Base-by-base conservation (phyloP, 2,113 vertebrate species). In the Takifugu flavidus region DNA sequence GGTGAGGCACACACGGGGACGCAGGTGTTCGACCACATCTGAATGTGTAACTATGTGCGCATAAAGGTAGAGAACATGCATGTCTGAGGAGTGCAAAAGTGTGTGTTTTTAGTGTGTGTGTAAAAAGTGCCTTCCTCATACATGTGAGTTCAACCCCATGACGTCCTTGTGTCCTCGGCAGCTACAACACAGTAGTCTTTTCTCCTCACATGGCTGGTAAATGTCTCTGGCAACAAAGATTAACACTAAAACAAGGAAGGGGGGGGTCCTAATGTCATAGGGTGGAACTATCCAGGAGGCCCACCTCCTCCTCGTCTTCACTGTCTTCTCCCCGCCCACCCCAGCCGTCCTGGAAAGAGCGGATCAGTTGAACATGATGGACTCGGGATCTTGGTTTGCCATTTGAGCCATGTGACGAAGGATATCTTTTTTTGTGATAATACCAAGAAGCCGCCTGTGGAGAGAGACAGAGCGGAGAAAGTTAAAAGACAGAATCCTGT, bases 341-440 rank as follows among this genome's bases (percentile, higher is more conserved):
- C 67, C 91, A 25, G 54, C 75, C 86, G 78, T 92, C 91, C 85
- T 88, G 91, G 82, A 91, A 92, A 80, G 90, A 86, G 56, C 87
- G 80, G 58, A 91, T 95, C 93, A 99, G 92, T 98, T 98, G 96
- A 99, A 99, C 96, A 99, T 98, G 90, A 98, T 98, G 89, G 93
- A 96, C 85, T 94, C 94, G 87, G 97, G 97, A 80, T 99, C 97
- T 91, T 94, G 93, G 90, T 98, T 94, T 92, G 97, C 94, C 94
- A 94, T 98, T 92, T 99, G 97, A 90, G 96, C 97, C 96, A 98
- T 98, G 91, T 99, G 96, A 90, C 97, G 96, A 49, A 99, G 97
- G 91, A 99, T 98, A 90, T 99, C 97, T 95, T 99, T 99, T 96
- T 99, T 99, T 94, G 97, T 99, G 89, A 99, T 93, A 89, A 99